Conservation (phyloP, 2,797 vertebrate genomes). For the Gallinago stenura region DNA sequence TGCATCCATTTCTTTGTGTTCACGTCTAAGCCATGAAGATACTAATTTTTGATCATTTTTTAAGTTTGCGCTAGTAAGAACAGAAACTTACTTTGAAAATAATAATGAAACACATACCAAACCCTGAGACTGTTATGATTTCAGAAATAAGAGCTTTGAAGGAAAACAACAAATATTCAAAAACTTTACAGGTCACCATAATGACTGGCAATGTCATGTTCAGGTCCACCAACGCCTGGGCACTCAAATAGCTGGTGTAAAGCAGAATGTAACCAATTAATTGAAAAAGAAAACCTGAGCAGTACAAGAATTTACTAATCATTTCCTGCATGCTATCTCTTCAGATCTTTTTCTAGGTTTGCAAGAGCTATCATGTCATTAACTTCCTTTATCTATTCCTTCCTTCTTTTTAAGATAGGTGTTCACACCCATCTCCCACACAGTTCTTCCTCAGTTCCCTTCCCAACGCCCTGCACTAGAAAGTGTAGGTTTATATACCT, state of each 20-base stretch:
- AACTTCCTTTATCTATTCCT: conserved; percentile 12
- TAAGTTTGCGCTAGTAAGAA: not conserved
- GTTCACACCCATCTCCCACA: conserved; percentile 34
- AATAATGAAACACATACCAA: not conserved
- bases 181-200: not conserved
- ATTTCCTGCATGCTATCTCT: not conserved
- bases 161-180: not conserved
- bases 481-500: not conserved
- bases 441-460: not conserved
- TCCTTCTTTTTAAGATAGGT: not conserved
- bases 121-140: not conserved
- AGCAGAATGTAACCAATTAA: not conserved
- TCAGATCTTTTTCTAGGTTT: conserved; percentile 2
- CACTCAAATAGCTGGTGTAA: not conserved
- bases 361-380: conserved; percentile 19
- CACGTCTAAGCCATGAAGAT: not conserved
- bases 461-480: not conserved
- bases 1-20: not conserved
- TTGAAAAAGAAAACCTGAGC: not conserved
- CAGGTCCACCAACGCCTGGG: not conserved
- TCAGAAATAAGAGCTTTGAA: not conserved
- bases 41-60: not conserved
- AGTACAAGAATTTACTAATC: not conserved
- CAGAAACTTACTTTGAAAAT: not conserved
- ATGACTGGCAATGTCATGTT: not conserved